These are phyloP conservation scores for Cottus gobio DNA, from an alignment of 2,113 vertebrate genomes.

Conservation along the genomic window DNA sequence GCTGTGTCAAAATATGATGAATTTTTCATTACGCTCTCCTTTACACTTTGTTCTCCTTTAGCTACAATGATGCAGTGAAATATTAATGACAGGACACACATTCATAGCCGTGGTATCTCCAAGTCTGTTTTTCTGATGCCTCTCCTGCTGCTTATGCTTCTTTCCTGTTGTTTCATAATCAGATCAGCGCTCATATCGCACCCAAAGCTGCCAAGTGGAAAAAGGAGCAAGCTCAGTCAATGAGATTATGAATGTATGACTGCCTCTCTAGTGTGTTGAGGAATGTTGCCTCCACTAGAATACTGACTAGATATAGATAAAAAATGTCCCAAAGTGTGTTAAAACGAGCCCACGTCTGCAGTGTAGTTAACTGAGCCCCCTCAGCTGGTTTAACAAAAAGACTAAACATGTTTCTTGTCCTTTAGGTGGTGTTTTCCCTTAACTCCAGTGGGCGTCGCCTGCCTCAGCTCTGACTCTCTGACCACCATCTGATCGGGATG, in stretches of 20 bases:
- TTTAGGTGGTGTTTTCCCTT: slow-evolving; percentile 58
- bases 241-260: slow-evolving; percentile 76
- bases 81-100: slow-evolving; percentile 79
- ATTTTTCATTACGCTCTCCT: slow-evolving; percentile 78
- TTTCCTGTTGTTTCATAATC: slow-evolving; percentile 77
- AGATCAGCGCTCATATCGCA: slow-evolving; percentile 75
- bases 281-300: slow-evolving; percentile 42
- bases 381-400: slow-evolving; percentile 1
- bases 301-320: slow-evolving; percentile 33
- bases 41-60: slow-evolving; percentile 75
- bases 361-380: neutral
- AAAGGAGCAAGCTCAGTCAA: slow-evolving; percentile 69
- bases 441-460: slow-evolving; percentile 28
- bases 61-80: slow-evolving; percentile 76
- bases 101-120: slow-evolving; percentile 55
- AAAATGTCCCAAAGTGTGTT: slow-evolving; percentile 45
- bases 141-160: slow-evolving; percentile 65
- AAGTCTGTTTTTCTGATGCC: slow-evolving; percentile 52
- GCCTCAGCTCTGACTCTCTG: slow-evolving; percentile 30
- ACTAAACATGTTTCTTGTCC: slow-evolving; percentile 21
- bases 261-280: slow-evolving; percentile 60
- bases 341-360: slow-evolving; percentile 10
- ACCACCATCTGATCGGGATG: slow-evolving; percentile 53
- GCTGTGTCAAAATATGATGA: slow-evolving; percentile 74
- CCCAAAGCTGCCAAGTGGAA: slow-evolving; percentile 75